These are phyloP conservation scores for Schlechtendalia chinensis DNA, from an alignment of 1,140 invertebrate species.

Conservation along the genomic window DNA sequence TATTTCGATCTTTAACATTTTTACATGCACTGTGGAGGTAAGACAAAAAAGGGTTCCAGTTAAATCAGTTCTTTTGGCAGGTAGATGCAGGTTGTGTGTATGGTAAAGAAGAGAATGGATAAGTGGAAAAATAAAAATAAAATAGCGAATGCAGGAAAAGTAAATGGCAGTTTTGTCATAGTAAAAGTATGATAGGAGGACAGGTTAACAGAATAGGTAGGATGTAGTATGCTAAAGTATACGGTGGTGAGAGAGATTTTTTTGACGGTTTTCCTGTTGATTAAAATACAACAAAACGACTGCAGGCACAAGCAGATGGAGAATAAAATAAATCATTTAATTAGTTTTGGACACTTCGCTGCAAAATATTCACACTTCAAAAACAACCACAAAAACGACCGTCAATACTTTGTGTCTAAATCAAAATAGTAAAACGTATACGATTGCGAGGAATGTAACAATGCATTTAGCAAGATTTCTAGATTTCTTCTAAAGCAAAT, in stretches of 20 bases:
- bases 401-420: no score
- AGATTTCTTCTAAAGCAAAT: no score
- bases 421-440: no score
- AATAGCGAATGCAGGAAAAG: not conserved
- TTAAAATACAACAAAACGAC: conserved; percentile 31
- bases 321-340: conserved; percentile 30
- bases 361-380: not conserved
- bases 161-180: not conserved
- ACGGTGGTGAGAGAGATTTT: not conserved
- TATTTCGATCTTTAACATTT: not conserved
- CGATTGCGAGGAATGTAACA: no score
- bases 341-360: conserved; percentile 25
- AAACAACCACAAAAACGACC: no score
- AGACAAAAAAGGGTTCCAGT: not conserved
- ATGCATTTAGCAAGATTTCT: no score
- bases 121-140: no score
- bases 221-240: not conserved
- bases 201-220: not conserved
- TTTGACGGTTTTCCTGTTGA: conserved; percentile 34
- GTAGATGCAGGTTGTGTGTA: not conserved
- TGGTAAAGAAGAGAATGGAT: not conserved
- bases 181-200: not conserved
- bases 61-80: not conserved
- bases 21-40: no score
- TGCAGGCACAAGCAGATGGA: not conserved